These are phyloP conservation scores for Bradynema listronoti DNA, from an alignment of 1,140 invertebrate species.

Conservation along the genomic window DNA sequence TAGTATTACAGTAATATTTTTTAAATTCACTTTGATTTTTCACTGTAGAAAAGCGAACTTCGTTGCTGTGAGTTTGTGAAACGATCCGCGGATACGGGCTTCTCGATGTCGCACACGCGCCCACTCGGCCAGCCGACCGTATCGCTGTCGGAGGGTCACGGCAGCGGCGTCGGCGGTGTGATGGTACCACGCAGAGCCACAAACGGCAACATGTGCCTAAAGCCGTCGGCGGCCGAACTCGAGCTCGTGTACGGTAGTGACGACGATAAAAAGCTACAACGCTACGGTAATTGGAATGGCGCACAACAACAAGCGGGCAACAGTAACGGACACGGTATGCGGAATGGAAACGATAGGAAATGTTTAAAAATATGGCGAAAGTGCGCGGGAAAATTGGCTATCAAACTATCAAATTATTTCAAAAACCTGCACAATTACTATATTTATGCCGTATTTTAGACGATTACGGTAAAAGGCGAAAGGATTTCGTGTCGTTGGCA, in stretches of 20 bases:
- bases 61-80: slow-evolving; percentile 40
- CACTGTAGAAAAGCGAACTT: slow-evolving; percentile 32
- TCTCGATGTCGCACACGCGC: slow-evolving; percentile 30
- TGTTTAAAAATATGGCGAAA: no score
- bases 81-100: slow-evolving; percentile 41
- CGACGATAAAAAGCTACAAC: not conserved
- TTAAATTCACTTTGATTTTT: no score
- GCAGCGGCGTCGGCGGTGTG: not conserved
- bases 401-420: no score
- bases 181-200: not conserved
- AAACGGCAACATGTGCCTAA: not conserved
- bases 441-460: no score
- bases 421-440: no score
- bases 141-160: slow-evolving; percentile 4
- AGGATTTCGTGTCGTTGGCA: no score
- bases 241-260: not conserved
- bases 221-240: not conserved
- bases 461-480: no score
- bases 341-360: no score
- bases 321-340: no score
- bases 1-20: no score
- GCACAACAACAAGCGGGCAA: no score
- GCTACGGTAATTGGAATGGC: not conserved
- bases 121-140: slow-evolving; percentile 43
- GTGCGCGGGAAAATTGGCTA: no score